A percentile compares a stretch with the other conserved stretches of the same genome.
phyloP scores from a whole-genome alignment of 2,797 vertebrate species.

The Etheostoma nigrum region DNA sequence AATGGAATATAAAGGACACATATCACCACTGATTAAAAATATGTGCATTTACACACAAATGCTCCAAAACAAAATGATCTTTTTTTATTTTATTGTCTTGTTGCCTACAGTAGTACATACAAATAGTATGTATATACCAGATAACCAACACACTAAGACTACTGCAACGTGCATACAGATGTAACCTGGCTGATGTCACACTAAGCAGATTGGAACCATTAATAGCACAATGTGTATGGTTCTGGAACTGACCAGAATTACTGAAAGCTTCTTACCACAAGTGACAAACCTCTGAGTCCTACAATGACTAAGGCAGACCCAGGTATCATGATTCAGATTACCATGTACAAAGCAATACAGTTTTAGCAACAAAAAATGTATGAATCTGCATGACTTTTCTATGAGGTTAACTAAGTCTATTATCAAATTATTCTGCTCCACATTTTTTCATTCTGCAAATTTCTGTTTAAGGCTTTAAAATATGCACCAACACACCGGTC shows the following conservation, averaged over 20 bases:
- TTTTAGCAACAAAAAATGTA: conserved; percentile 29
- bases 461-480: conserved; percentile 57
- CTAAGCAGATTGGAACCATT: conserved; percentile 72
- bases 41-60: conserved; percentile 12
- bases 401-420: conserved; percentile 29
- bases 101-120: neutral
- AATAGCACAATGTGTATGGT: conserved; percentile 60
- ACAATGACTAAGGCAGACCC: conserved; percentile 59
- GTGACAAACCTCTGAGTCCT: conserved; percentile 62
- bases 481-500: conserved; percentile 16
- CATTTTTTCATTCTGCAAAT: neutral
- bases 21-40: neutral
- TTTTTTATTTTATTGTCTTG: conserved; percentile 48
- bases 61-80: conserved; percentile 7
- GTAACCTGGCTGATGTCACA: conserved; percentile 53
- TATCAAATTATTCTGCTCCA: conserved; percentile 20
- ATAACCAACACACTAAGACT: conserved; percentile 4
- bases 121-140: conserved; percentile 10
- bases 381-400: conserved; percentile 32
- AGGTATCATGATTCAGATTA: conserved; percentile 70
- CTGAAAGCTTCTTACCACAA: conserved; percentile 77
- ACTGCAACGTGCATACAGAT: conserved; percentile 45
- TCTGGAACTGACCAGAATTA: conserved; percentile 68
- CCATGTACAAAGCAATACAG: conserved; percentile 10
- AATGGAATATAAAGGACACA: neutral